Base-by-base conservation (phyloP, 2,888 invertebrate genomes). In the Congeria kusceri region DNA sequence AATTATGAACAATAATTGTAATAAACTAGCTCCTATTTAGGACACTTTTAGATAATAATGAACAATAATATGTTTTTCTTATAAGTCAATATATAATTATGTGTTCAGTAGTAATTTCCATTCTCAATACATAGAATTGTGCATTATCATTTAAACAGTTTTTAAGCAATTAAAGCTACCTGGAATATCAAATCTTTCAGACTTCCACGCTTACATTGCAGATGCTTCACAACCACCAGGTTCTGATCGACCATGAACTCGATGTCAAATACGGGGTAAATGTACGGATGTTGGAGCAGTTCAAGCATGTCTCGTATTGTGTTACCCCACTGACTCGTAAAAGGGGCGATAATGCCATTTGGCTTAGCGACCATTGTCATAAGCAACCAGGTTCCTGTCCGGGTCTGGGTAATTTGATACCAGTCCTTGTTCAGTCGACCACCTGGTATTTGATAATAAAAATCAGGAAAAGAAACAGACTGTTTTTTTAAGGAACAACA, bases 131-230 rank as follows among this genome's bases (percentile, higher is more conserved):
- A n/a, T n/a, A n/a, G n/a, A n/a, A n/a, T n/a, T n/a, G n/a, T n/a
- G 32, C 32, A 32, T 9, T 7, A 7, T 4, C 32, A 32, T 32
- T 32, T 32, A 32, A 32, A 4, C 32, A 32, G 5, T 9, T 32
- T 32, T 32, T 32, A 4, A 32, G 65, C 28, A 1, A 58, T 25
- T 27, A 15, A 62, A 32, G 64, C 93, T 92, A 97, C 97, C 95
- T 96, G 96, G 92, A 97, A 97, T 88, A 98, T 97, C 71, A 98
- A 95, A 94, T 98, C 98, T 94, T 97, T 97, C 71, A 98, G 94
- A 89, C 97, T 97, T 65, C 98, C 98, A 83, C 96, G 95, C 39
- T 96, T 95, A 92, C 97, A 97, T 87, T 97, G 96, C 0, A 98
- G 98, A 88, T 96, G 95, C 4, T 98, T 96, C 29, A 97, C 95